A percentile compares a stretch with the other conserved stretches of the same genome.
These are phyloP conservation scores for Apistogramma diplotaenia DNA, from an alignment of 2,113 vertebrate species.

Conservation along the genomic window DNA sequence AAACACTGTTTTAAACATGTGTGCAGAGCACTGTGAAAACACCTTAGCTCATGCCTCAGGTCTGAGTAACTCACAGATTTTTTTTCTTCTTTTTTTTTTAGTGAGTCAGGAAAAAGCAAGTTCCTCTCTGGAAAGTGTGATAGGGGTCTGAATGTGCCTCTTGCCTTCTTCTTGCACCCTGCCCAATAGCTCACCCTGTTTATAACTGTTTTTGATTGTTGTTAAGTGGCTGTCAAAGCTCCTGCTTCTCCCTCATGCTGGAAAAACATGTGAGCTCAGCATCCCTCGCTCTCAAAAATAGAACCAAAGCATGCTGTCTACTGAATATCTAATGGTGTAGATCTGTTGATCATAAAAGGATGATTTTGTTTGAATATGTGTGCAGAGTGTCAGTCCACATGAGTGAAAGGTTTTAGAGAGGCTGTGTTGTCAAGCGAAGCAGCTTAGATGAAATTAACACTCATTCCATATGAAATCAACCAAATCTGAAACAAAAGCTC, in stretches of 20 bases:
- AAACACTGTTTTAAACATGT: conserved; percentile 29
- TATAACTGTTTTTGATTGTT: conserved; percentile 73
- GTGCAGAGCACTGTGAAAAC: conserved; percentile 57
- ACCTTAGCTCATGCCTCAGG: conserved; percentile 60
- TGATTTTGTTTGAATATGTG: conserved; percentile 32
- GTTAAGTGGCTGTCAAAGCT: conserved; percentile 72
- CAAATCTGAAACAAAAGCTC: not conserved
- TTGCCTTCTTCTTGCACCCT: conserved; percentile 58
- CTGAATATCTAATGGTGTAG: conserved; percentile 17
- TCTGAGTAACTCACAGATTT: conserved; percentile 44
- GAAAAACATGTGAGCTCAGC: conserved; percentile 73
- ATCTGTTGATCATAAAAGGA: conserved; percentile 40
- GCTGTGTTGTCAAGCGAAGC: not conserved
- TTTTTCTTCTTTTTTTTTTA: conserved; percentile 35
- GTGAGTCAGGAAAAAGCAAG: conserved; percentile 51
- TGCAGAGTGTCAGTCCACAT: conserved; percentile 18
- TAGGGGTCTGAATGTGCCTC: conserved; percentile 59
- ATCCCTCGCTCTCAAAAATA: conserved; percentile 62
- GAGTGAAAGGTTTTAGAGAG: conserved; percentile 16
- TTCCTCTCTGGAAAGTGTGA: conserved; percentile 75
- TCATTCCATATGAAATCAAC: not conserved
- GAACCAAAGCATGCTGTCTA: not conserved
- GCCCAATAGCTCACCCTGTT: conserved; percentile 59
- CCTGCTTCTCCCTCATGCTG: conserved; percentile 51
- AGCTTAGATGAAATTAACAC: not conserved